phyloP scores from a whole-genome alignment of 2,888 invertebrate genomes.

The Pachydiplax longipennis region DNA sequence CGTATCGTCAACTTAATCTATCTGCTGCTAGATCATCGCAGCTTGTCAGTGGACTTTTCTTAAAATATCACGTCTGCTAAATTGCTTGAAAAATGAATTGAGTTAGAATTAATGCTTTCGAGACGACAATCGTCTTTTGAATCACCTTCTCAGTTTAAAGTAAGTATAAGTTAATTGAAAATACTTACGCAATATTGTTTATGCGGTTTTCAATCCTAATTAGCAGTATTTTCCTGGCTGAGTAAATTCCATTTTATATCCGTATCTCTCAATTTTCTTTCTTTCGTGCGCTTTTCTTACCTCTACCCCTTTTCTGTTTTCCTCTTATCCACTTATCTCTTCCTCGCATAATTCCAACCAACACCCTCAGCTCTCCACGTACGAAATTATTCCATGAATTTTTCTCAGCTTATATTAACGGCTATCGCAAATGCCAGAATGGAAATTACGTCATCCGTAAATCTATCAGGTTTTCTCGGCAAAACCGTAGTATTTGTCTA shows the following conservation, averaged over 20 bases:
- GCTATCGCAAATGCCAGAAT: background rate
- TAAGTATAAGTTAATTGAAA: no score
- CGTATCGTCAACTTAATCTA: no score
- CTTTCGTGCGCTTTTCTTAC: background rate
- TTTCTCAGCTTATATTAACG: background rate
- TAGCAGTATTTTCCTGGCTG: no score
- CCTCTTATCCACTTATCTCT: background rate
- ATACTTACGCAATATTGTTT: no score
- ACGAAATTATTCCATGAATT: constrained; percentile 29
- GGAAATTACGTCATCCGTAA: background rate
- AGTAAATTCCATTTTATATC: background rate
- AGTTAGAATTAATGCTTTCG: no score
- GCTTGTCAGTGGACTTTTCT: no score
- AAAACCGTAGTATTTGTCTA: background rate
- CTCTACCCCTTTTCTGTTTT: background rate
- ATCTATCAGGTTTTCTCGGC: constrained; percentile 5
- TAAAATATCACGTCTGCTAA: no score
- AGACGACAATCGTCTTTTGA: no score
- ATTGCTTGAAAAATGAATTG: no score
- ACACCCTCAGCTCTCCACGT: background rate
- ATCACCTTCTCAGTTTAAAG: no score
- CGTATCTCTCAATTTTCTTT: background rate
- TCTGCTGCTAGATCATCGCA: no score
- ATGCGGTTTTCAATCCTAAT: no score
- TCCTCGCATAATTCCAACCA: background rate